These are phyloP conservation scores for Eupithecia tripunctaria DNA, from an alignment of 2,888 invertebrate species.

Conservation along the genomic window DNA sequence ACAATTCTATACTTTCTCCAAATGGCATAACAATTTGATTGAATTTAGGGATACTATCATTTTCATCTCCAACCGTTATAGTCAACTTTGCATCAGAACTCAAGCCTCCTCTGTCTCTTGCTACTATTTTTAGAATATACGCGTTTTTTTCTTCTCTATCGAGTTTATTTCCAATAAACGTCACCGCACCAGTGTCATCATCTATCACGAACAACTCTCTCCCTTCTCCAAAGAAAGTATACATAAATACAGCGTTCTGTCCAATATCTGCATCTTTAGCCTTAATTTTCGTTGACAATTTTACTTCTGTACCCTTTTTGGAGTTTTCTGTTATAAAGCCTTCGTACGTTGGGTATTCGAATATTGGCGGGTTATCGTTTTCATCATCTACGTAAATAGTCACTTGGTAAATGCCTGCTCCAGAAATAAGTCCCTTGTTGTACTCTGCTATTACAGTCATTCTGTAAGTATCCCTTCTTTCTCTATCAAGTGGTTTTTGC, in stretches of 20 bases:
- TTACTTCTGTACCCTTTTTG: conserved; percentile 87
- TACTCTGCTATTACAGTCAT: conserved; percentile 92
- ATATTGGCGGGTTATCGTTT: conserved; percentile 94
- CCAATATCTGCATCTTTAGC: conserved; percentile 90
- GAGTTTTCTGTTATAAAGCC: conserved; percentile 92
- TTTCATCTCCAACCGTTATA: conserved; percentile 90
- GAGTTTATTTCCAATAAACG: conserved; percentile 84
- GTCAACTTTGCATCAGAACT: conserved; percentile 89
- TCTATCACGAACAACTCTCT: conserved; percentile 89
- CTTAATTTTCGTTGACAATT: conserved; percentile 87
- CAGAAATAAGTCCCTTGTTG: conserved; percentile 87
- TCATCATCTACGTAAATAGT: conserved; percentile 92
- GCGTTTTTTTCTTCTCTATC: conserved; percentile 89
- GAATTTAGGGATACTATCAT: conserved; percentile 91
- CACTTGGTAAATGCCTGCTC: conserved; percentile 91
- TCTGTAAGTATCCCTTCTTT: conserved; percentile 88
- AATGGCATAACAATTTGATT: conserved; percentile 88
- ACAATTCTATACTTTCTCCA: conserved; percentile 87
- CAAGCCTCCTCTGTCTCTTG: conserved; percentile 90
- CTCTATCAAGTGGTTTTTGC: conserved; percentile 90
- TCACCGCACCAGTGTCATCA: conserved; percentile 85
- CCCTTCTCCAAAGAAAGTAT: conserved; percentile 89
- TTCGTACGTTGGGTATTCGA: conserved; percentile 88
- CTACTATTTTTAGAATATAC: conserved; percentile 89
- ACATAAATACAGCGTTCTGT: conserved; percentile 87